Evolutionary conservation across 2,888 invertebrate genomes (phyloP).

Genomic region (Drepanosiphum platanoidis): DNA sequence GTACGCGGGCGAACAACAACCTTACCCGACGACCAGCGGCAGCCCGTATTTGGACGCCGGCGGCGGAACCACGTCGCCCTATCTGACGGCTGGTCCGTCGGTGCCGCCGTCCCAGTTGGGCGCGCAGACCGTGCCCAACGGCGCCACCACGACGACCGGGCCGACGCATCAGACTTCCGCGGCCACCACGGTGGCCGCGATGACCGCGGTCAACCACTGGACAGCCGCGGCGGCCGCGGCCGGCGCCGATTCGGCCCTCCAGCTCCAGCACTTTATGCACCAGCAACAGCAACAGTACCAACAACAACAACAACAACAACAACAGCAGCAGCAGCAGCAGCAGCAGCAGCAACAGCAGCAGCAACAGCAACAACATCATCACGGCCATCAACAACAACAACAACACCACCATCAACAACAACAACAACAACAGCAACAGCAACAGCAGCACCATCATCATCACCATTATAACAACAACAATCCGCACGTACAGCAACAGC

Average conservation of each 20-base stretch:
- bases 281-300: conserved; percentile 48
- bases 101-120: conserved; percentile 72
- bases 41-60: conserved; percentile 52
- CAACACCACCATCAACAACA: conserved; percentile 9
- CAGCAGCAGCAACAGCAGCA: conserved; percentile 29
- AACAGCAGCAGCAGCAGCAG: conserved; percentile 17
- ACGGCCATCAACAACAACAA: conserved; percentile 18
- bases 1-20: conserved; percentile 32
- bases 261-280: conserved; percentile 47
- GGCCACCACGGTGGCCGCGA: conserved; percentile 19
- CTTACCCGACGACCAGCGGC: conserved; percentile 47
- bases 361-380: conserved; percentile 44
- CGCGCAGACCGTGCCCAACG: conserved; percentile 69
- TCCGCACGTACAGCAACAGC: conserved; percentile 39
- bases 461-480: conserved; percentile 40
- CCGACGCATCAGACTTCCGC: conserved; percentile 27
- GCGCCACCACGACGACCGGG: conserved; percentile 38
- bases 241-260: conserved; percentile 19
- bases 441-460: conserved; percentile 28
- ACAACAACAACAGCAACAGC: conserved; percentile 6
- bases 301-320: conserved; percentile 7
- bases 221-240: conserved; percentile 19
- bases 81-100: conserved; percentile 66
- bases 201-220: conserved; percentile 44
- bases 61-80: conserved; percentile 39